These are phyloP conservation scores for Caenorhabditis sulstoni DNA, from an alignment of 2,888 invertebrate species.

Conservation along the genomic window DNA sequence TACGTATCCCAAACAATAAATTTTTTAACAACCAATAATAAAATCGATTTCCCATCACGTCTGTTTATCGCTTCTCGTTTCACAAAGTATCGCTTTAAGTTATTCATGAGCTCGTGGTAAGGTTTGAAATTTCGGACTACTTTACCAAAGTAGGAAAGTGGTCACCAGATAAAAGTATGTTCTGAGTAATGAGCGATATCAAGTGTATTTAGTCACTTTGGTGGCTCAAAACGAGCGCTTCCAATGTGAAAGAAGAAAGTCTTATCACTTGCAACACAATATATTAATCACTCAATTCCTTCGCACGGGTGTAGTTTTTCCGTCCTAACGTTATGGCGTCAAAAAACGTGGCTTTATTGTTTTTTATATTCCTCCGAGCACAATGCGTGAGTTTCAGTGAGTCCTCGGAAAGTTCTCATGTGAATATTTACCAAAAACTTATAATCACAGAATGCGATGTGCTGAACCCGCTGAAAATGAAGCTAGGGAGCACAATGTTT, in stretches of 20 bases:
- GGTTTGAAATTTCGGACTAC: no score
- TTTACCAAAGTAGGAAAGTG: no score
- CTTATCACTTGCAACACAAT: neutral
- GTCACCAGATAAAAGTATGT: no score
- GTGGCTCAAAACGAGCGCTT: neutral
- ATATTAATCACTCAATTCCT: constrained; percentile 42
- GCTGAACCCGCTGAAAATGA: constrained; percentile 24
- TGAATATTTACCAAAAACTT: neutral
- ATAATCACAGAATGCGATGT: constrained; percentile 21
- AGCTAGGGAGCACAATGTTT: constrained; percentile 21
- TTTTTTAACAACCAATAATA: no score
- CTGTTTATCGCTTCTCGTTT: no score
- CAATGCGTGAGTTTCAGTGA: constrained; percentile 12
- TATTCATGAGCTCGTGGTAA: no score
- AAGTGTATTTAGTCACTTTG: no score
- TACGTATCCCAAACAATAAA: neutral
- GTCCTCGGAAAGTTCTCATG: neutral
- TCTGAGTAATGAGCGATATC: no score
- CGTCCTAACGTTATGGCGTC: constrained; percentile 20
- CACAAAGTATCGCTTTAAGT: no score
- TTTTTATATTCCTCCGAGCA: neutral
- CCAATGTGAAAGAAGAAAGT: constrained; percentile 1
- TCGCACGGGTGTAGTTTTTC: constrained; percentile 37
- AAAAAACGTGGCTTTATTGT: neutral
- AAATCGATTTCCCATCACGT: no score